phyloP scores from a whole-genome alignment of 2,888 invertebrate genomes.

The Ormyrus labotus region DNA sequence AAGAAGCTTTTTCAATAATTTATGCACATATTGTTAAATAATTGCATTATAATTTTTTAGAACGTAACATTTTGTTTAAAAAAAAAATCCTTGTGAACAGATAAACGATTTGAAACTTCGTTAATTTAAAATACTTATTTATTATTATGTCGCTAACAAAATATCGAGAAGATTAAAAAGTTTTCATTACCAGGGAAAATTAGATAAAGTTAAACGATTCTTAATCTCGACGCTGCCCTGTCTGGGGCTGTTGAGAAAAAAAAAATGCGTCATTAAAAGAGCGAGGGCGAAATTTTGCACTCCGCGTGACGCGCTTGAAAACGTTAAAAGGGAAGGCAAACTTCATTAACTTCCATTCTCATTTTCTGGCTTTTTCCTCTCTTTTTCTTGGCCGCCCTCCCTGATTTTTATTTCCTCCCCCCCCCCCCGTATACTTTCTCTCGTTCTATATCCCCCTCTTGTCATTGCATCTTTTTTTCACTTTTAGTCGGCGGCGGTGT shows the following conservation, averaged over 20 bases:
- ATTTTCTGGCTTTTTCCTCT: slow-evolving; percentile 41
- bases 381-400: slow-evolving; percentile 10
- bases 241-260: background rate
- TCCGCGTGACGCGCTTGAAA: slow-evolving; percentile 44
- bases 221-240: slow-evolving; percentile 38
- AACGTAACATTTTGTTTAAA: too few relatives aligned
- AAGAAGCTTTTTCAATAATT: too few relatives aligned
- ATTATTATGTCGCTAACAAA: too few relatives aligned
- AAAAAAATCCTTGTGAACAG: too few relatives aligned
- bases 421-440: background rate
- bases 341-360: slow-evolving; percentile 55
- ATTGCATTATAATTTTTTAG: too few relatives aligned
- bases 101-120: too few relatives aligned
- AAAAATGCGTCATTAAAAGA: slow-evolving; percentile 39
- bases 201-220: slow-evolving; percentile 39
- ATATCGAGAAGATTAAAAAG: background rate
- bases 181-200: slow-evolving; percentile 16
- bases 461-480: background rate
- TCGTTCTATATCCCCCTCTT: background rate
- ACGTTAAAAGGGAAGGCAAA: slow-evolving; percentile 62
- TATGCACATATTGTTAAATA: too few relatives aligned
- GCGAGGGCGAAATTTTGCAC: slow-evolving; percentile 33
- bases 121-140: too few relatives aligned
- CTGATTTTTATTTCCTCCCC: slow-evolving; percentile 13
- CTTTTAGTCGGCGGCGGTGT: background rate